A percentile compares a stretch with the other conserved stretches of the same genome.
These are phyloP conservation scores for Hemicrepidius hirtus DNA, from an alignment of 2,888 invertebrate genomes.

Conservation along the genomic window DNA sequence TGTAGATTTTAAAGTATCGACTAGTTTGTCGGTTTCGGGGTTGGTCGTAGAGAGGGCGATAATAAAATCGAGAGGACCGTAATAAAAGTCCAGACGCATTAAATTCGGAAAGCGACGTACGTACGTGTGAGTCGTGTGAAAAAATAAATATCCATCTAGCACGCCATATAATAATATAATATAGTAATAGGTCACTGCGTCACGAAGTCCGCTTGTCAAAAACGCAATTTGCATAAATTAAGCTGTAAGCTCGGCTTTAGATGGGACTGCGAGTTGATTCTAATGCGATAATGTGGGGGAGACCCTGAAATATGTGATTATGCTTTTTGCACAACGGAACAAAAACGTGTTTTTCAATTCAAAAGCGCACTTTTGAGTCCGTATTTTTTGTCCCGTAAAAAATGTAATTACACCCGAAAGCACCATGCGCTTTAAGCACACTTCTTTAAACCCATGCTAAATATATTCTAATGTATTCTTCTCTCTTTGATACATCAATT, in stretches of 20 bases:
- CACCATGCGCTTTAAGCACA: slow-evolving; percentile 15
- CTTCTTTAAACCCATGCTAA: slow-evolving; percentile 30
- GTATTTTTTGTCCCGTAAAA: slow-evolving; percentile 40
- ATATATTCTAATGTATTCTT: slow-evolving; percentile 31
- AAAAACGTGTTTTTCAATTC: slow-evolving; percentile 44
- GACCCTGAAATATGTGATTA: slow-evolving; percentile 49
- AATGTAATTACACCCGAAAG: slow-evolving; percentile 42
- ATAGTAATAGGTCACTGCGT: slow-evolving; percentile 63
- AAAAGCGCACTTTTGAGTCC: slow-evolving; percentile 39
- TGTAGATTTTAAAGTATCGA: no score
- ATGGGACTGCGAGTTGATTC: slow-evolving; percentile 50
- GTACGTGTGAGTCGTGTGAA: slow-evolving; percentile 54
- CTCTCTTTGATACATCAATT: slow-evolving; percentile 34
- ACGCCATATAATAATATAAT: slow-evolving; percentile 66
- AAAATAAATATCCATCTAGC: slow-evolving; percentile 60
- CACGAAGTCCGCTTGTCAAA: slow-evolving; percentile 68
- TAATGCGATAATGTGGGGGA: slow-evolving; percentile 50
- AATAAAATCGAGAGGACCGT: slow-evolving; percentile 41
- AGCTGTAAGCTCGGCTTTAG: slow-evolving; percentile 61
- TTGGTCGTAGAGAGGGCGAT: slow-evolving; percentile 2
- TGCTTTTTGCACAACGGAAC: slow-evolving; percentile 45
- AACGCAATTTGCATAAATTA: slow-evolving; percentile 68
- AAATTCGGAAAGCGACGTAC: slow-evolving; percentile 56
- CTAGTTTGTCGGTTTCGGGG: no score
- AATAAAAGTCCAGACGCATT: slow-evolving; percentile 52